Evolutionary conservation across 2,797 vertebrate species (phyloP).

Genomic region (Gorsachius magnificus): DNA sequence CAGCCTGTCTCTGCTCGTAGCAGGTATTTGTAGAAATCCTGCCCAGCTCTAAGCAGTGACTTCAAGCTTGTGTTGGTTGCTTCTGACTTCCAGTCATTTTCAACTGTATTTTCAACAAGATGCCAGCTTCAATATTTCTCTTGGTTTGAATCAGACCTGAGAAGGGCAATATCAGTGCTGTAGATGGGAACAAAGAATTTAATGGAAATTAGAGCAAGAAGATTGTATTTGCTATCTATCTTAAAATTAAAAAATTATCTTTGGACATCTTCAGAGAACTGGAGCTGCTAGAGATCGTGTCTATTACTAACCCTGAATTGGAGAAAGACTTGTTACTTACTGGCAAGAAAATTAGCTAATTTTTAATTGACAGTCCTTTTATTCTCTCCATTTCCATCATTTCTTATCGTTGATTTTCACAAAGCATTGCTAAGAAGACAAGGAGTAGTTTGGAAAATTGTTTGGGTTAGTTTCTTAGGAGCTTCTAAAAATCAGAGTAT

Average conservation of each 20-base stretch:
- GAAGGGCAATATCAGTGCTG: background rate
- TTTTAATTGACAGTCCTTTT: background rate
- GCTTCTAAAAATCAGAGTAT: background rate
- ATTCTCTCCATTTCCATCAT: background rate
- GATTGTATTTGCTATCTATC: background rate
- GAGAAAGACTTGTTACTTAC: background rate
- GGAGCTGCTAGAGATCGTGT: background rate
- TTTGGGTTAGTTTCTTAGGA: background rate
- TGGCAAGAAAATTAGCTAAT: background rate
- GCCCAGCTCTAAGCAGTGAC: background rate
- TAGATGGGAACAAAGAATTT: background rate
- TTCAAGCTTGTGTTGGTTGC: background rate
- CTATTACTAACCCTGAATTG: background rate
- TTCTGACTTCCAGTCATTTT: background rate
- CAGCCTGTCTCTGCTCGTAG: background rate
- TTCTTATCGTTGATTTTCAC: background rate
- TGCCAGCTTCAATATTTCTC: background rate
- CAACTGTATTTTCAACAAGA: background rate
- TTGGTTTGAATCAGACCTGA: background rate
- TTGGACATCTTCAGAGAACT: background rate
- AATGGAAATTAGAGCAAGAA: background rate
- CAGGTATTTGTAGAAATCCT: background rate
- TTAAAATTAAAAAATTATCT: background rate
- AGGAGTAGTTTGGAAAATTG: background rate
- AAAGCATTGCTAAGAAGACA: background rate